A percentile compares a stretch with the other conserved stretches of the same genome.
These are phyloP conservation scores for Panurus biarmicus DNA, from an alignment of 2,113 vertebrate species.

Conservation along the genomic window DNA sequence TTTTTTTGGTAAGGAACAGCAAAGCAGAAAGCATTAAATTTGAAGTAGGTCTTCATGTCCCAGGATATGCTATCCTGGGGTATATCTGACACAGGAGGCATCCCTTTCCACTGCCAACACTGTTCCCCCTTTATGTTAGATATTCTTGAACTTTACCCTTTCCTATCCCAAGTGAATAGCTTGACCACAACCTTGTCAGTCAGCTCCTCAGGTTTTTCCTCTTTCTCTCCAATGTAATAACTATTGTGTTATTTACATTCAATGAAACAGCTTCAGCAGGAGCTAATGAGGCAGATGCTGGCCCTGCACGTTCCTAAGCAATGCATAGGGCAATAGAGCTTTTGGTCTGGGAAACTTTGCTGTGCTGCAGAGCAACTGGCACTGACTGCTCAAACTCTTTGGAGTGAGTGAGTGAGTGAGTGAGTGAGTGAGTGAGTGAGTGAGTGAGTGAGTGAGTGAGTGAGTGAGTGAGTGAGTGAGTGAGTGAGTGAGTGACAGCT, in stretches of 20 bases:
- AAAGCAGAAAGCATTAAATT: neutral
- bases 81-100: neutral
- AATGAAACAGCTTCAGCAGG: neutral
- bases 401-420: neutral
- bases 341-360: neutral
- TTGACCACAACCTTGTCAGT: neutral
- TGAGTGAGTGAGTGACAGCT: fast-evolving
- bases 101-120: neutral
- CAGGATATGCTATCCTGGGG: neutral
- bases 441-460: neutral
- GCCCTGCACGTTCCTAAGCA: neutral
- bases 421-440: neutral
- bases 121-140: neutral
- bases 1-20: neutral
- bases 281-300: neutral
- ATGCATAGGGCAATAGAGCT: neutral
- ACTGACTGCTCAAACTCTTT: fast-evolving
- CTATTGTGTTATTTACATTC: neutral
- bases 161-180: neutral
- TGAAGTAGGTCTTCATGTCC: neutral
- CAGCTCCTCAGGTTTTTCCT: neutral
- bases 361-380: neutral
- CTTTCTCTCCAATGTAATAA: neutral
- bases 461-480: fast-evolving
- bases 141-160: neutral